A percentile compares a stretch with the other conserved stretches of the same genome.
These are phyloP conservation scores for Athripsodes cinereus DNA, from an alignment of 2,888 invertebrate genomes.

Conservation along the genomic window DNA sequence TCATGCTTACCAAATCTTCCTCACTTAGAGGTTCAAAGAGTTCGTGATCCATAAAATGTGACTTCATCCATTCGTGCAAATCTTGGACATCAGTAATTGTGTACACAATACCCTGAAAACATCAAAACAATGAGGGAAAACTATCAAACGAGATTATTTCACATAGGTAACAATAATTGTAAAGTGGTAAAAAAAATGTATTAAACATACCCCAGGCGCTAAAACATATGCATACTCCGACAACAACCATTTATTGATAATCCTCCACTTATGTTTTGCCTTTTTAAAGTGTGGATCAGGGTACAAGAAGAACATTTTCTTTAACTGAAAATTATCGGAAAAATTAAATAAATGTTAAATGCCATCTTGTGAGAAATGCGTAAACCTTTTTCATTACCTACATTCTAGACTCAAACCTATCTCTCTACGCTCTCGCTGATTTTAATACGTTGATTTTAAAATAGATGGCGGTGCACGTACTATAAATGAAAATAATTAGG, in stretches of 20 bases:
- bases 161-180: background rate
- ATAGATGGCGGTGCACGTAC: too few relatives aligned
- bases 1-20: slow-evolving; percentile 65
- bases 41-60: slow-evolving; percentile 86
- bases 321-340: slow-evolving; percentile 56
- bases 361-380: too few relatives aligned
- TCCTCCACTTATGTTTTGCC: slow-evolving; percentile 98
- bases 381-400: too few relatives aligned
- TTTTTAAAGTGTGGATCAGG: slow-evolving; percentile 99
- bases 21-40: slow-evolving; percentile 72
- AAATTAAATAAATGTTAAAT: background rate
- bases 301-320: slow-evolving; percentile 97
- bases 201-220: slow-evolving; percentile 63
- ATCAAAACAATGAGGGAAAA: too few relatives aligned
- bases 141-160: too few relatives aligned
- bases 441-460: too few relatives aligned
- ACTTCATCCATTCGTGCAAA: slow-evolving; percentile 94
- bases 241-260: slow-evolving; percentile 86
- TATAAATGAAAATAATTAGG: too few relatives aligned
- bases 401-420: too few relatives aligned
- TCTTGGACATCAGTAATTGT: slow-evolving; percentile 98
- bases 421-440: too few relatives aligned
- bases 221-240: slow-evolving; percentile 97
- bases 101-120: slow-evolving; percentile 75
- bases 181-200: background rate